Percentiles rank a stretch among this genome's conserved stretches.
These are phyloP conservation scores for Hyposmocoma kahamanoa DNA, from an alignment of 1,140 invertebrate species.

Conservation along the genomic window DNA sequence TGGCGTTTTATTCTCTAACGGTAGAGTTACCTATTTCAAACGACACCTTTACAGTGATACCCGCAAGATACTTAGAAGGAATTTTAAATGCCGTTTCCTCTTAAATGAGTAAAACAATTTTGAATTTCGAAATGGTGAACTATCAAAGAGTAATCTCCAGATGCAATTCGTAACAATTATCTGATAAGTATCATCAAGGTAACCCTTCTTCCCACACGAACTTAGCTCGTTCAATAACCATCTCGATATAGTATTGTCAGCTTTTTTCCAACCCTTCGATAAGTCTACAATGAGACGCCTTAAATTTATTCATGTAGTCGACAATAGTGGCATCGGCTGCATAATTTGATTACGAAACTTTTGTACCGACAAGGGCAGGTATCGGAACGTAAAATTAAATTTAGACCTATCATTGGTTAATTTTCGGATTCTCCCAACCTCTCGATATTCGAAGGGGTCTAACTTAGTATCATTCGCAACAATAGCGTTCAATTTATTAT, in stretches of 20 bases:
- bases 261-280: constrained; percentile 48
- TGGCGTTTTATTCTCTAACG: constrained; percentile 38
- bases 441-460: constrained; percentile 47
- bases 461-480: constrained; percentile 52
- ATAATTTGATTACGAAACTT: constrained; percentile 71
- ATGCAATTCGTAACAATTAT: constrained; percentile 68
- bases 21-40: constrained; percentile 30
- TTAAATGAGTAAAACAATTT: constrained; percentile 12
- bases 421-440: constrained; percentile 65
- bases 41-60: background rate
- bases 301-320: constrained; percentile 60
- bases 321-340: constrained; percentile 65
- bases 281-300: constrained; percentile 53
- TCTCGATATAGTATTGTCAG: constrained; percentile 45
- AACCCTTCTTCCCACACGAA: constrained; percentile 67
- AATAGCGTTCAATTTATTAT: constrained; percentile 67
- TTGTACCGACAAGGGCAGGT: constrained; percentile 60
- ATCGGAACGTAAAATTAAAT: constrained; percentile 71
- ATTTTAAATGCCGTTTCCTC: background rate
- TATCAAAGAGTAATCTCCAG: background rate
- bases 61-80: background rate
- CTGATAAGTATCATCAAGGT: constrained; percentile 64
- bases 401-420: constrained; percentile 68
- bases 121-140: background rate
- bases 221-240: constrained; percentile 43